Evolutionary conservation across 1,140 invertebrate species (phyloP).

Genomic region (Parasteatoda tepidariorum): DNA sequence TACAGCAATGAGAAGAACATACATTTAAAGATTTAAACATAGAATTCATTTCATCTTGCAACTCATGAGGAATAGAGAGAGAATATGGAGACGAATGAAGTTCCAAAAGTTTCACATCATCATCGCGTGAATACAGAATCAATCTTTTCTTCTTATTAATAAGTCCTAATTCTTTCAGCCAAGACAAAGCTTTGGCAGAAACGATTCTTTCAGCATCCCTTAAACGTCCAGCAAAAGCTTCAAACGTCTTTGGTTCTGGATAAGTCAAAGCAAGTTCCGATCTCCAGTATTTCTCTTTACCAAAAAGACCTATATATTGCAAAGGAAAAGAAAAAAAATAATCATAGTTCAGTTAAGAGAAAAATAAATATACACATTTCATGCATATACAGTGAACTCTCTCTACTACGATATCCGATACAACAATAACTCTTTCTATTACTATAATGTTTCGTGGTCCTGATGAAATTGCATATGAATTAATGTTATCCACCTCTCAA

Average conservation of each 20-base stretch:
- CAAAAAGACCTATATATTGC: slow-evolving; percentile 11
- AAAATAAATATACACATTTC: neutral
- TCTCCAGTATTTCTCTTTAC: slow-evolving; percentile 28
- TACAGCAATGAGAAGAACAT: too few relatives aligned
- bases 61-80: neutral
- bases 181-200: slow-evolving; percentile 40
- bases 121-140: slow-evolving; percentile 22
- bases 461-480: neutral
- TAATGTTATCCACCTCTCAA: neutral
- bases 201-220: slow-evolving; percentile 45
- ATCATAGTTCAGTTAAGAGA: neutral
- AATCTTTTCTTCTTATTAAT: slow-evolving; percentile 29
- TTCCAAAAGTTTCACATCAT: slow-evolving; percentile 9
- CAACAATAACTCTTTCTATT: neutral
- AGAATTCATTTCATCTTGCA: slow-evolving; percentile 41
- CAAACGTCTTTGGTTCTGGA: slow-evolving; percentile 23
- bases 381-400: neutral
- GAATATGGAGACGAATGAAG: slow-evolving; percentile 10
- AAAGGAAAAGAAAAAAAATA: neutral
- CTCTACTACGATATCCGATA: neutral
- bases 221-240: neutral
- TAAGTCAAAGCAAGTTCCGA: slow-evolving; percentile 3
- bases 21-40: too few relatives aligned
- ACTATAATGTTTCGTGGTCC: neutral
- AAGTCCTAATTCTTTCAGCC: slow-evolving; percentile 25